A percentile compares a stretch with the other conserved stretches of the same genome.
phyloP scores from a whole-genome alignment of 2,113 vertebrate species.

The Cyphomyrus plagiostoma region DNA sequence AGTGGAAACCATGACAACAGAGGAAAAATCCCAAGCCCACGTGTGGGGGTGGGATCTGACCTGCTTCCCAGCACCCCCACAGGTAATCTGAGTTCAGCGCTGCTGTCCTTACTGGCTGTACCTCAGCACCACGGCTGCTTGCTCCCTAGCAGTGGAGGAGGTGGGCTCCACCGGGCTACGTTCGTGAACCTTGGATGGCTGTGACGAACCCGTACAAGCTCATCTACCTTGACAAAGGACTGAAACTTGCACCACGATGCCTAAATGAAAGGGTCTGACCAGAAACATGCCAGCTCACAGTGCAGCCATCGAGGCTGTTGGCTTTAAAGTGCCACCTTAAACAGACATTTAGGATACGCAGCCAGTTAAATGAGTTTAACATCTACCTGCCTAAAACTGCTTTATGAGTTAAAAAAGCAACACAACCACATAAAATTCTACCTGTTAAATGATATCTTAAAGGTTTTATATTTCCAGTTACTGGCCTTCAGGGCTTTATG shows the following conservation, averaged over 20 bases:
- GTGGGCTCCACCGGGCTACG: neutral
- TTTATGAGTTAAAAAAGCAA: neutral
- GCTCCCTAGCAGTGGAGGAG: neutral
- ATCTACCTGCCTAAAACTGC: neutral
- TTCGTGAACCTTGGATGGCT: neutral
- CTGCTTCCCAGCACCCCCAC: neutral
- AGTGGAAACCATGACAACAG: constrained; percentile 18
- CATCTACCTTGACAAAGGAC: neutral
- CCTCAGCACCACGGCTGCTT: neutral
- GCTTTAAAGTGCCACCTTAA: neutral
- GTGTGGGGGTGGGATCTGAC: neutral
- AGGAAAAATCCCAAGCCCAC: neutral
- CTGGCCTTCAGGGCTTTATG: neutral
- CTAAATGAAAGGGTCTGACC: neutral
- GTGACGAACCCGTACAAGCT: neutral
- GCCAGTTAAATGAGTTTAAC: neutral
- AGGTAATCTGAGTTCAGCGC: neutral
- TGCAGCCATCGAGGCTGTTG: neutral
- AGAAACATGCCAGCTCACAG: neutral
- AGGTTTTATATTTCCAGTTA: neutral
- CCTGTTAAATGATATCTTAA: neutral
- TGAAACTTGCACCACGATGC: neutral
- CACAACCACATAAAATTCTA: neutral
- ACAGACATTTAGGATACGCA: neutral
- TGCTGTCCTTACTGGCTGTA: neutral